Evolutionary conservation across 2,888 invertebrate species (phyloP), one percentile per base, ranked within the genome.

Genomic region (Acrocyrtus sp.): DNA sequence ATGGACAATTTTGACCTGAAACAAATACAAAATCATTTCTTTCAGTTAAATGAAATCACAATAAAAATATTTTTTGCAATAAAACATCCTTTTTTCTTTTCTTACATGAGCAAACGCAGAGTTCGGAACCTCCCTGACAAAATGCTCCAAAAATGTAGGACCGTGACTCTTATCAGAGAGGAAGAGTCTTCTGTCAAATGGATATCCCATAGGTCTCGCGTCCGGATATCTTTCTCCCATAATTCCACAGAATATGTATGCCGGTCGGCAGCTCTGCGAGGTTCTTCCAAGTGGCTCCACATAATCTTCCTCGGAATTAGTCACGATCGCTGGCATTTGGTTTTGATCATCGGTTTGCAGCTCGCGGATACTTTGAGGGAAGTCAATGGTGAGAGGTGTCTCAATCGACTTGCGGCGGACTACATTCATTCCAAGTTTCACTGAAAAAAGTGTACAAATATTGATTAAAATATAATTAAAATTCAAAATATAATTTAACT

Each of bases 381-480:
- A 93, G 0, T 93, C 93, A 82, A 93, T 92, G 15, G 93, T 94
- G 19, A 94, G 90, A 0, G 92, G 90, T 0, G 94, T 93, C 56
- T 92, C 89, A 0, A 85, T 83, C 3, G 93, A 93, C 22, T 85
- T 84, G 15, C 91, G 89, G 0, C 86, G 87, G 61, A 94, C 86
- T 0, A 87, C 88, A 82, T 77, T 77, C 54, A 60, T 48, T 26
- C 77, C 77, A 50, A 53, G 45, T 51, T 87, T 87, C 66, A 93
- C 92, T 90, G 84, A 2, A 51, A 81, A 79, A 54, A 27, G 39
- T 27, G 45, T 27, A 60, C 51, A 17, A 15, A 47, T 27, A 12
- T 27, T 66, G 19, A 41, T 41, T 41, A 22, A 48, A 54, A n/a
- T 22, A 27, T n/a, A 29, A 26, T n/a, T 17, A 19, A 45, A 45